Evolutionary conservation across 2,113 vertebrate genomes (phyloP).

Genomic region (Tyto alba): DNA sequence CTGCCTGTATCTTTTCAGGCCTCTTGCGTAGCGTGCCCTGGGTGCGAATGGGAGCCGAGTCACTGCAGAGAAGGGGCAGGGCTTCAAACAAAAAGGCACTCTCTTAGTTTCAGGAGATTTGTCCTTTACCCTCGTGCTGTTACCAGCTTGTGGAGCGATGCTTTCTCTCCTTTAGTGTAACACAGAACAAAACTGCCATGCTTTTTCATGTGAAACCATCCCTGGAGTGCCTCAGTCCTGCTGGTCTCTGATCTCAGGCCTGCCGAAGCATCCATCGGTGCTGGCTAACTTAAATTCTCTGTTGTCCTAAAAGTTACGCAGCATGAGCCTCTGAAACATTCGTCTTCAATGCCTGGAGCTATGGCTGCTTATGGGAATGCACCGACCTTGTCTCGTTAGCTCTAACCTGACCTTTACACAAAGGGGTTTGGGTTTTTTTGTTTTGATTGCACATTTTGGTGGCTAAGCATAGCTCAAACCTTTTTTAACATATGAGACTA

Average conservation of each 20-base stretch:
- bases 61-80: not conserved
- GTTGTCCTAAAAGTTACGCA: accelerated
- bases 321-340: not conserved
- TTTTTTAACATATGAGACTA: accelerated
- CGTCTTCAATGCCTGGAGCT: not conserved
- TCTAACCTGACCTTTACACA: not conserved
- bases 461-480: not conserved
- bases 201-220: not conserved
- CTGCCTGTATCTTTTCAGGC: not conserved
- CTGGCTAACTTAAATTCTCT: not conserved
- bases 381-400: not conserved
- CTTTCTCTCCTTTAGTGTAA: not conserved
- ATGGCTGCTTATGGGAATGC: accelerated
- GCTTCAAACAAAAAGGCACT: not conserved
- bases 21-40: not conserved
- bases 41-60: not conserved
- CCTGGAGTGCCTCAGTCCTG: not conserved
- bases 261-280: accelerated
- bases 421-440: not conserved
- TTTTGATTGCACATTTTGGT: not conserved
- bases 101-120: not conserved
- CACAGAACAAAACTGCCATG: not conserved
- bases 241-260: not conserved
- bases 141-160: not conserved
- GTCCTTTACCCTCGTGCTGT: not conserved